Evolutionary conservation across 2,797 vertebrate genomes (phyloP).

Genomic region (Neoniphon sammara): DNA sequence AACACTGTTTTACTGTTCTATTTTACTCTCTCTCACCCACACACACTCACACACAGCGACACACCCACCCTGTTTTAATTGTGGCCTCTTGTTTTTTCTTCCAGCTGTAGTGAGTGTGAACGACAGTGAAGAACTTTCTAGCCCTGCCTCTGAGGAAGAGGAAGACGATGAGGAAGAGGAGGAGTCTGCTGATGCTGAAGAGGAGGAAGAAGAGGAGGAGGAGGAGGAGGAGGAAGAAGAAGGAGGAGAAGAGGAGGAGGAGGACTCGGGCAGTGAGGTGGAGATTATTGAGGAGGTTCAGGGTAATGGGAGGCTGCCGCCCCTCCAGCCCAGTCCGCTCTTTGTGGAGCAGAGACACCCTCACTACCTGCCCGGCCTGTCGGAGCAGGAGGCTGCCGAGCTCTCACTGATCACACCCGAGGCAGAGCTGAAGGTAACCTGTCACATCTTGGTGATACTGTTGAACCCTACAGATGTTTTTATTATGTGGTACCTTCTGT

Average conservation of each 20-base stretch:
- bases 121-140: slow-evolving; percentile 84
- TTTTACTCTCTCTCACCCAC: not conserved
- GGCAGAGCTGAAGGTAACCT: slow-evolving; percentile 74
- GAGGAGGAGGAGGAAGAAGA: slow-evolving; percentile 24
- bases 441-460: not conserved
- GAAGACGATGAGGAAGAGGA: slow-evolving; percentile 60
- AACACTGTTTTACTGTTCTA: not conserved
- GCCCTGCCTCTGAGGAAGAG: slow-evolving; percentile 75
- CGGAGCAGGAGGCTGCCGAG: slow-evolving; percentile 73
- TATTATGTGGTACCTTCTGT: too few species aligned
- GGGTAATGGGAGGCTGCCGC: slow-evolving; percentile 77
- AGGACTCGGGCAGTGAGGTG: slow-evolving; percentile 83
- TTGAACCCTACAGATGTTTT: too few species aligned
- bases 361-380: slow-evolving; percentile 68
- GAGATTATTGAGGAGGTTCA: slow-evolving; percentile 83
- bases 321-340: slow-evolving; percentile 60
- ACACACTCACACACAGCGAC: not conserved
- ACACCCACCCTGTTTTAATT: not conserved
- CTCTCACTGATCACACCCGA: slow-evolving; percentile 74
- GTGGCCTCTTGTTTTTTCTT: slow-evolving; percentile 32
- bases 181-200: slow-evolving; percentile 51
- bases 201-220: slow-evolving; percentile 20
- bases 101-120: slow-evolving; percentile 85
- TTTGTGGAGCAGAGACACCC: slow-evolving; percentile 67
- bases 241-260: slow-evolving; percentile 66